A percentile compares a stretch with the other conserved stretches of the same genome.
phyloP scores from a whole-genome alignment of 2,113 vertebrate genomes.

The Tringa solitaria region DNA sequence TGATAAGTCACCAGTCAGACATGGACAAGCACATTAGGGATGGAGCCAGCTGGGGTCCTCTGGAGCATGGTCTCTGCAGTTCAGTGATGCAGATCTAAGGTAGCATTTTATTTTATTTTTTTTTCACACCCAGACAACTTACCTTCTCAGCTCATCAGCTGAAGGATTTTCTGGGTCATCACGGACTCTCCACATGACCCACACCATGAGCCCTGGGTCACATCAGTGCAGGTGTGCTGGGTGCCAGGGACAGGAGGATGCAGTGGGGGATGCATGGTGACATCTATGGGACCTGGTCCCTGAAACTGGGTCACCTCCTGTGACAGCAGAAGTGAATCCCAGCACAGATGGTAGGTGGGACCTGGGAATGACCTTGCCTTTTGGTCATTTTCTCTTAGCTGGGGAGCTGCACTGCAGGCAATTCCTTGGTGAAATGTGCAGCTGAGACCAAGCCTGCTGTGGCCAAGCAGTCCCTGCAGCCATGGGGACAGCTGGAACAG shows the following conservation, averaged over 20 bases:
- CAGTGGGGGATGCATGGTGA: background rate
- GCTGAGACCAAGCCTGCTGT: background rate
- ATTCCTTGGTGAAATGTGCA: background rate
- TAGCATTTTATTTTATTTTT: background rate
- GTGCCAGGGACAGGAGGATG: background rate
- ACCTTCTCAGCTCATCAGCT: background rate
- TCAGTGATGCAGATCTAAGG: background rate
- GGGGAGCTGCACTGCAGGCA: background rate
- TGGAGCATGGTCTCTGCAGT: background rate
- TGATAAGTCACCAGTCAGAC: background rate
- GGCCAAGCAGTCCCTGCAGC: background rate
- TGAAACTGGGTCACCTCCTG: slow-evolving; percentile 51
- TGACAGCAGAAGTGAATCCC: background rate
- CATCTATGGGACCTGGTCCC: background rate
- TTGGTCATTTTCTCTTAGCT: background rate
- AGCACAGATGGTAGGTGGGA: slow-evolving; percentile 13
- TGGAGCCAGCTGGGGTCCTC: background rate
- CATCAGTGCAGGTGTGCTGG: background rate
- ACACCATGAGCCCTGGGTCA: background rate
- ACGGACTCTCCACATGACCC: background rate
- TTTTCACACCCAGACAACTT: background rate
- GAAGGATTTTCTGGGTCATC: slow-evolving; percentile 43
- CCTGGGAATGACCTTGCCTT: background rate
- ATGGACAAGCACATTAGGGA: background rate
- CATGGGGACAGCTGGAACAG: background rate